A percentile compares a stretch with the other conserved stretches of the same genome.
Conservation (phyloP, 2,797 vertebrate species). For the Chromis chromis region DNA sequence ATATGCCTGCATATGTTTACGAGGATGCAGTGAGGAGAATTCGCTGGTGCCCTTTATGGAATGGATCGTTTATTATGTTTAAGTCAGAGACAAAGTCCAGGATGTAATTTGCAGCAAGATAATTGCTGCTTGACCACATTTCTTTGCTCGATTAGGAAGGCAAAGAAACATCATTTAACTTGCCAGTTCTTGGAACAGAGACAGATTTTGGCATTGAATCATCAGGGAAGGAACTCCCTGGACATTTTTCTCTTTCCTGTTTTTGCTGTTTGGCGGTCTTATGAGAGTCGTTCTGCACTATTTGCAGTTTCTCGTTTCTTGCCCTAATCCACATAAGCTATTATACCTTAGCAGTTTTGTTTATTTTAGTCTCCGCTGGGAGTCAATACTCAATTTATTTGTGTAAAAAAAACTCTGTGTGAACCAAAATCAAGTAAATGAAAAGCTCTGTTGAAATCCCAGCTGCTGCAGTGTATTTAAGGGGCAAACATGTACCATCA, state of each 20-base stretch:
- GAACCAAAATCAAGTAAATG: conserved; percentile 5
- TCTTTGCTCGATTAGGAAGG: conserved; percentile 37
- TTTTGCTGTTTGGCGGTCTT: conserved; percentile 22
- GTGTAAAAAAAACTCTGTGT: conserved; percentile 14
- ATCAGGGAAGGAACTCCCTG: conserved; percentile 28
- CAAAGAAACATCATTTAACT: conserved; percentile 33
- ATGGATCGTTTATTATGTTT: conserved; percentile 41
- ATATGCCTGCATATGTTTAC: conserved; percentile 26
- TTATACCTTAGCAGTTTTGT: conserved; percentile 38
- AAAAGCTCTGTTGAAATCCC: conserved; percentile 5
- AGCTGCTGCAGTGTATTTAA: too few species aligned
- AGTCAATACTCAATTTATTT: conserved; percentile 21
- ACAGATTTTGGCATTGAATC: conserved; percentile 20
- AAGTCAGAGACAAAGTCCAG: conserved; percentile 43
- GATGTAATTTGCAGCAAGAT: conserved; percentile 62
- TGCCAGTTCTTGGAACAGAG: conserved; percentile 31
- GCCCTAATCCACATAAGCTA: conserved; percentile 38
- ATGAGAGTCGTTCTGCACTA: conserved; percentile 28
- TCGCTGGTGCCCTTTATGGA: conserved; percentile 24
- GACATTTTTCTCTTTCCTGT: conserved; percentile 50
- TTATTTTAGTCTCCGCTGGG: conserved; percentile 43
- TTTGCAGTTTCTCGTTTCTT: conserved; percentile 31
- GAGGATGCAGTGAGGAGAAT: conserved; percentile 24
- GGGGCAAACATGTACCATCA: background rate
- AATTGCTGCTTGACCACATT: conserved; percentile 63